These are phyloP conservation scores for Sus cebifrons DNA, from an alignment of 2,797 vertebrate species.

Conservation along the genomic window DNA sequence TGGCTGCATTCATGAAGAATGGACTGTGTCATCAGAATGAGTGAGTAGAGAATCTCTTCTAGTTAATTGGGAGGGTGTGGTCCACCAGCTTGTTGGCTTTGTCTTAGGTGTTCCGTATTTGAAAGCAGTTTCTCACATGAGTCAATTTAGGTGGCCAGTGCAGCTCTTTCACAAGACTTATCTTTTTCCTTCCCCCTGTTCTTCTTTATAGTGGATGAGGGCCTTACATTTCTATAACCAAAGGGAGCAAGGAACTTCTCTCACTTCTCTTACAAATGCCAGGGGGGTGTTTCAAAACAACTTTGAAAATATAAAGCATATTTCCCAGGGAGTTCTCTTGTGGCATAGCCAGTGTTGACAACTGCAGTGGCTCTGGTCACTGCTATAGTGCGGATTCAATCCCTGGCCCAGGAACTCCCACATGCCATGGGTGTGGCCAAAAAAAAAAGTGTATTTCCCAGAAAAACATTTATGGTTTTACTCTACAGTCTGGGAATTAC, in stretches of 20 bases:
- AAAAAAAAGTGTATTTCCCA: slow-evolving; percentile 12
- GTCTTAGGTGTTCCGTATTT: neutral
- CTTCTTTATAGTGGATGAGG: neutral
- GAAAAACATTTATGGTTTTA: neutral
- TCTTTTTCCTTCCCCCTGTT: neutral
- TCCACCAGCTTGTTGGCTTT: neutral
- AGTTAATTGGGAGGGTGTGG: neutral
- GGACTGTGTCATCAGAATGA: neutral
- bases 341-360: too few relatives aligned
- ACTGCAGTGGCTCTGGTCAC: too few relatives aligned
- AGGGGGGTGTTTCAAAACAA: neutral
- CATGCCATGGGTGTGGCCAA: too few relatives aligned
- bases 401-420: too few relatives aligned
- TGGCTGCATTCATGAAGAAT: neutral
- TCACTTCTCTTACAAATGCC: neutral
- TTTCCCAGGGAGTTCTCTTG: neutral
- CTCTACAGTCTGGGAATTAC: neutral
- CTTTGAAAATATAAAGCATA: neutral
- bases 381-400: too few relatives aligned
- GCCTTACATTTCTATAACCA: neutral
- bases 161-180: neutral
- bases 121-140: neutral
- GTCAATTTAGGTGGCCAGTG: neutral
- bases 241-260: neutral
- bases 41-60: neutral